Conservation (phyloP, 2,113 vertebrate genomes). For the Anolis carolinensis region DNA sequence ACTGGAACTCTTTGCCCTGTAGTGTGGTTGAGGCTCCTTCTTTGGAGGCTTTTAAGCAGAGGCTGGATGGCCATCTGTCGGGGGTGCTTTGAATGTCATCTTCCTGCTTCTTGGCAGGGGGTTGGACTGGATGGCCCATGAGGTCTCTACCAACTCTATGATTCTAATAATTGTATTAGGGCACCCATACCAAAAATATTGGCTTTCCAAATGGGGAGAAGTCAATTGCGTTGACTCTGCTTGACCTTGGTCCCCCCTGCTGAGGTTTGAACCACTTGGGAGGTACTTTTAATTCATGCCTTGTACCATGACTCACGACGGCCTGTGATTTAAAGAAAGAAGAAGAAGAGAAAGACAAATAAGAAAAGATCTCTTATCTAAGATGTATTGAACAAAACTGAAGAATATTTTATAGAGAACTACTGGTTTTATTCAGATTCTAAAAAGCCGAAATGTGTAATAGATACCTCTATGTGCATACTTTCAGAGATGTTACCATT, state of each 20-base stretch:
- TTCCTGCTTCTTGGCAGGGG: too few species aligned
- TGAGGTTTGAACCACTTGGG: conserved; percentile 84
- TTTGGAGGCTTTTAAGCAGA: too few species aligned
- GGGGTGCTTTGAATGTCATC: too few species aligned
- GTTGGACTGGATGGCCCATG: too few species aligned
- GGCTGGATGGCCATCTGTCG: too few species aligned
- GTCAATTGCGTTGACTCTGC: conserved; percentile 83
- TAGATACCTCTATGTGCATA: background rate
- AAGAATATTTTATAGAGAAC: background rate
- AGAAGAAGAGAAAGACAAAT: background rate
- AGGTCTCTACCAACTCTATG: too few species aligned
- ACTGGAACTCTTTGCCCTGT: too few species aligned
- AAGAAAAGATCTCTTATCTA: background rate
- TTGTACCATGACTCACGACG: conserved; percentile 85
- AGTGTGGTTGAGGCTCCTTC: too few species aligned
- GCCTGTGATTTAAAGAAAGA: conserved; percentile 73
- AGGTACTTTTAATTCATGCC: conserved; percentile 80
- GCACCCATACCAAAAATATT: conserved; percentile 86
- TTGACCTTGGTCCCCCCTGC: conserved; percentile 72
- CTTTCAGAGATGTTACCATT: background rate
- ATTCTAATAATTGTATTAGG: background rate
- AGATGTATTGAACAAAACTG: background rate
- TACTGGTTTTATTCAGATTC: background rate
- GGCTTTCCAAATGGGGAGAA: conserved; percentile 87
- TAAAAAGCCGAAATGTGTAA: background rate